Evolutionary conservation across 1,140 invertebrate genomes (phyloP), one percentile per base, ranked within the genome.

Genomic region (Hestina assimilis): DNA sequence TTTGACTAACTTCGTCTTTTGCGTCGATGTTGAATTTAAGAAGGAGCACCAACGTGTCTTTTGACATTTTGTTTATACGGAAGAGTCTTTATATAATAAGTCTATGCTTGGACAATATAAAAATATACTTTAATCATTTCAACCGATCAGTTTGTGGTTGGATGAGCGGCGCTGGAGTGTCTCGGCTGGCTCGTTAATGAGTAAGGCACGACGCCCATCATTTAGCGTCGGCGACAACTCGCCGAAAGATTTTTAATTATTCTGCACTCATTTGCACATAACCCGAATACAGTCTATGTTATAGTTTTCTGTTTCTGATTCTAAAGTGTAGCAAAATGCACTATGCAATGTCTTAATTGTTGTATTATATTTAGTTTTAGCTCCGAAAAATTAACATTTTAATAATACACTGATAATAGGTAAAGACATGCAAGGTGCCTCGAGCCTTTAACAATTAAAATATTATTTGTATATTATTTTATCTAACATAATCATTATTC

Each of bases 301-400:
- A n/a, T n/a, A n/a, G n/a, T n/a, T n/a, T n/a, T n/a, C n/a, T n/a
- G n/a, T n/a, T n/a, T n/a, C n/a, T n/a, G n/a, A n/a, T n/a, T n/a
- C n/a, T n/a, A n/a, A n/a, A n/a, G n/a, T n/a, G 24, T 72, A 84
- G 78, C 79, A 78, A 78, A 81, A 83, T 79, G 79, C 82, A 83
- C 82, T 79, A 75, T 78, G 77, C 74, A 80, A 70, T 75, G 69
- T 72, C 21, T 63, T 59, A n/a, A n/a, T n/a, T n/a, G n/a, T n/a
- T n/a, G n/a, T 35, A 24, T 19, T 19, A 33, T 11, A 67, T 63
- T 64, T 52, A 69, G 51, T 65, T 69, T 73, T 38, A 14, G 8
- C n/a, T n/a, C n/a, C n/a, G n/a, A n/a, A 51, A 7, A 35, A 51
- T 15, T 3, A 6, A 9, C 14, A 28, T 21, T 26, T n/a, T 12